Percentiles rank a stretch among this genome's conserved stretches.
Evolutionary conservation across 2,113 vertebrate genomes (phyloP).

Genomic region (Garra rufa): DNA sequence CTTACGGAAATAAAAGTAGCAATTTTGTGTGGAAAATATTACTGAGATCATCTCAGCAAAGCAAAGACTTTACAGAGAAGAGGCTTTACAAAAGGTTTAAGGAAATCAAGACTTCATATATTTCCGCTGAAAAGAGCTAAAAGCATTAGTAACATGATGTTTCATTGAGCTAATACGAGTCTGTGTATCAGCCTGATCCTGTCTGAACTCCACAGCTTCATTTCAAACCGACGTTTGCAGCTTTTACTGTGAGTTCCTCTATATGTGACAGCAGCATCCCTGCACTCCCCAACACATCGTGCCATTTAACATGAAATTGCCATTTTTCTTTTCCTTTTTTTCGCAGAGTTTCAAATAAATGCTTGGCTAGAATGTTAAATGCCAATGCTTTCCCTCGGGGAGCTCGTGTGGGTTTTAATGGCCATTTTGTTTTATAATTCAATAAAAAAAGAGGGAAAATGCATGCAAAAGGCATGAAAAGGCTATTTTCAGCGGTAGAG

Average conservation of each 20-base stretch:
- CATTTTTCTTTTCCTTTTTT: slow-evolving; percentile 51
- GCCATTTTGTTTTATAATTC: slow-evolving; percentile 73
- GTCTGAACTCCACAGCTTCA: neutral
- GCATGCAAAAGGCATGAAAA: neutral
- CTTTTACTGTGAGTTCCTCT: slow-evolving; percentile 36
- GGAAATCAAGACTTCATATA: neutral
- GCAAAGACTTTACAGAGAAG: neutral
- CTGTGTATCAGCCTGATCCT: neutral
- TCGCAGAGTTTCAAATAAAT: slow-evolving; percentile 64
- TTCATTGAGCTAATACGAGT: neutral
- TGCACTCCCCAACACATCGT: slow-evolving; percentile 61
- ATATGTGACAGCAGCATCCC: neutral
- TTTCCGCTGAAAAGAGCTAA: neutral
- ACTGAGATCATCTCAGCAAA: neutral
- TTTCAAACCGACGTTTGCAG: neutral
- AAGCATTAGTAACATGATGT: neutral
- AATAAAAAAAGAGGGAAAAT: slow-evolving; percentile 22
- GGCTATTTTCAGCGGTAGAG: neutral
- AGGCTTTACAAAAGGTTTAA: neutral
- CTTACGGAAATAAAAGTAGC: too few species aligned
- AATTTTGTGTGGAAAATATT: neutral
- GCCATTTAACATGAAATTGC: slow-evolving; percentile 65
- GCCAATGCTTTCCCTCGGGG: slow-evolving; percentile 61
- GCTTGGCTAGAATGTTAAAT: slow-evolving; percentile 68
- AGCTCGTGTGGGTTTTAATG: slow-evolving; percentile 66